Base-by-base conservation (phyloP, 1,140 invertebrate genomes). In the Nephila pilipes region DNA sequence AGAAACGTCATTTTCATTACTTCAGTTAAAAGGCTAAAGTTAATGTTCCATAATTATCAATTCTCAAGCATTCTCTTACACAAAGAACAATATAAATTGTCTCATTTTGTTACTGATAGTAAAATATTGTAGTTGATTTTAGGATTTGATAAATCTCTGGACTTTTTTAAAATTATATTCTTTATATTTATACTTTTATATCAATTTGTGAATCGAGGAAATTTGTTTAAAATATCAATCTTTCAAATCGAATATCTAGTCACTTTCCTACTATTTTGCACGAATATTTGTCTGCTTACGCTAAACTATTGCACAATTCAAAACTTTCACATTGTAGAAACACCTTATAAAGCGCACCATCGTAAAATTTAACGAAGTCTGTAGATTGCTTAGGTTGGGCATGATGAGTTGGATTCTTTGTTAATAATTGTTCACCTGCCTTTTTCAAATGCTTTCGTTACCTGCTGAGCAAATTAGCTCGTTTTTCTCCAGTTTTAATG, bases 321-420 rank as follows among this genome's bases (percentile, higher is more conserved):
- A 85, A 25, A 10, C 83, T n/a, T 38, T 38, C 57, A 54, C 25
- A 58, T 58, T 88, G 60, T 38, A 38, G 57, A 88, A 88, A 88
- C 85, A 88, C 36, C 60, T 88, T 38, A 88, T 38, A 65, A 38
- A 58, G 60, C 8, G 10, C 36, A 10, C 58, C 18, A 54, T 69
- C 85, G 18, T 88, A 69, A 88, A 88, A 88, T 69, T 88, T 88
- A 88, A 46, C 85, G 58, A 88, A 88, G 36, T 60, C 69, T 85
- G 25, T 32, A 22, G 80, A 81, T 81, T 46, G 46, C 38, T 81
- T 81, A 46, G 80, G 25, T 18, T 32, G 20, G 3, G n/a, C 80
- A n/a, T 54, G 32, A 75, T 36, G 69, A 75, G 69, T 75, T 75
- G 36, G 38, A 54, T 29, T 81, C 36, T 81, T 81, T 20, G 1